These are phyloP conservation scores for Drosophila prosaltans DNA, from an alignment of 1,140 invertebrate genomes.

Conservation along the genomic window DNA sequence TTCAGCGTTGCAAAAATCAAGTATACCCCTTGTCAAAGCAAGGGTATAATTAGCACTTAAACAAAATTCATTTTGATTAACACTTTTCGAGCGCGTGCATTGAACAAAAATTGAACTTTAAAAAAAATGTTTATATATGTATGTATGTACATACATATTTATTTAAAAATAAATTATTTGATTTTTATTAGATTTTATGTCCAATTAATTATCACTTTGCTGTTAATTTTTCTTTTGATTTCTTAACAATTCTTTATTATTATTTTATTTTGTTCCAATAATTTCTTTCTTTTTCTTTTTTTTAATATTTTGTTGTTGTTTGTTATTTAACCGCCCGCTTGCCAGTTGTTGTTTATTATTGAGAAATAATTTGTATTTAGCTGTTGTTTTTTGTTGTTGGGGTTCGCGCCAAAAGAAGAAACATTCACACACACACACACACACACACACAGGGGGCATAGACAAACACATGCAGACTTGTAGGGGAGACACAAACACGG, in stretches of 20 bases:
- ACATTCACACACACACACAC: slow-evolving; percentile 21
- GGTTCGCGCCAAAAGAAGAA: slow-evolving; percentile 60
- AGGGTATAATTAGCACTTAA: slow-evolving; percentile 6
- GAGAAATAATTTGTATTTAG: slow-evolving; percentile 39
- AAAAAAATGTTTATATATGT: slow-evolving; percentile 18
- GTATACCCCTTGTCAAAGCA: not conserved
- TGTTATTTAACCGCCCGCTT: slow-evolving; percentile 57
- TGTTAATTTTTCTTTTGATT: slow-evolving; percentile 28
- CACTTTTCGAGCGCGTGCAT: slow-evolving; percentile 63
- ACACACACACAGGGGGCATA: not conserved
- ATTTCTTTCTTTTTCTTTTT: no score
- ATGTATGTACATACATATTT: not conserved
- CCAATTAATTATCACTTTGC: slow-evolving; percentile 33
- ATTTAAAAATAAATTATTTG: slow-evolving; percentile 17
- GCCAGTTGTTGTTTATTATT: slow-evolving; percentile 35
- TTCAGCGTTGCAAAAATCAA: not conserved
- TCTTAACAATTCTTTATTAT: slow-evolving; percentile 15
- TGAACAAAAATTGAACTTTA: slow-evolving; percentile 44
- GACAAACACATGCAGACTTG: not conserved
- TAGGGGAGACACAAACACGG: slow-evolving; percentile 3
- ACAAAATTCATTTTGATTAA: slow-evolving; percentile 51
- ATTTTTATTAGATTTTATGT: slow-evolving; percentile 25
- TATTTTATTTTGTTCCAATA: not conserved
- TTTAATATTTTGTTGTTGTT: slow-evolving; percentile 30
- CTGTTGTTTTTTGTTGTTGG: slow-evolving; percentile 54